Conservation (phyloP, 2,113 vertebrate genomes). For the Microcebus ravelobensis region DNA sequence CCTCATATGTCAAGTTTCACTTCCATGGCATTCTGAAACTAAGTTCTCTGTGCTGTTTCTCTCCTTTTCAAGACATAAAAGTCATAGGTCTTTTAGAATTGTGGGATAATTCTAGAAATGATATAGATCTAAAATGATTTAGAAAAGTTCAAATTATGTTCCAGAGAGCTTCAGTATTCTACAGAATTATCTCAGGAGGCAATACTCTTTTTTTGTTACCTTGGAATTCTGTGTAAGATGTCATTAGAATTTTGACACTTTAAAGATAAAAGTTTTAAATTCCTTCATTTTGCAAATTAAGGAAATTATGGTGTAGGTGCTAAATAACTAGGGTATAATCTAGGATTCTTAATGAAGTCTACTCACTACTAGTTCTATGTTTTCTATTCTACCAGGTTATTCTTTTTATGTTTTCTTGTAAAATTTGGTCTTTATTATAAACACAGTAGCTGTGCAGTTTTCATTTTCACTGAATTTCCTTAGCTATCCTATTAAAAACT, state of each 20-base stretch:
- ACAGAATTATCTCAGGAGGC: not conserved
- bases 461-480: not conserved
- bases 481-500: not conserved
- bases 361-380: not conserved
- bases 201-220: not conserved
- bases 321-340: not conserved
- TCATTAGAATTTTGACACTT: slow-evolving; percentile 34
- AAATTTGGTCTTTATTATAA: not conserved
- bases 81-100: slow-evolving; percentile 22
- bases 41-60: not conserved
- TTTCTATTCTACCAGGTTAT: not conserved
- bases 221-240: not conserved
- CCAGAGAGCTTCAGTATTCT: not conserved
- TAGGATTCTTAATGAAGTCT: not conserved
- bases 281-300: slow-evolving; percentile 21
- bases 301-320: not conserved
- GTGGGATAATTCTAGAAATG: not conserved
- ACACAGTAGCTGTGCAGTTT: not conserved
- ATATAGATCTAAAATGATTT: slow-evolving; percentile 4
- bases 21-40: not conserved
- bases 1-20: not conserved
- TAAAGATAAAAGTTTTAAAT: not conserved
- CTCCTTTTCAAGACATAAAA: not conserved
- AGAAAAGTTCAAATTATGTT: not conserved
- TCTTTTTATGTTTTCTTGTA: not conserved